Conservation (phyloP, 2,797 vertebrate species). For the Sciurus carolinensis region DNA sequence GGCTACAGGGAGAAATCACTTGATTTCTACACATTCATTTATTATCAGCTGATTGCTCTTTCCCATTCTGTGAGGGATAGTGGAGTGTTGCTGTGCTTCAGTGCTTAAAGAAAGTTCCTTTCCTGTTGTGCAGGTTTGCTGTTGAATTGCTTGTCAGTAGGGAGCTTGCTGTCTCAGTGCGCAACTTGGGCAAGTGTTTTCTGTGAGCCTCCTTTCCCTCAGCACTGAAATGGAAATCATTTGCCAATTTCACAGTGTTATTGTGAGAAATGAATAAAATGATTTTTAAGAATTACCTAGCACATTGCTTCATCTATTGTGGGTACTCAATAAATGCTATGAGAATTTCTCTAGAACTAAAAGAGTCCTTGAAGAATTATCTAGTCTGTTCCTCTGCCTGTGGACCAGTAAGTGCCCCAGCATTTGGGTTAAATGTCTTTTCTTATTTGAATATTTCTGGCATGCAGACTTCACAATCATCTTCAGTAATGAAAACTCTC, state of each 20-base stretch:
- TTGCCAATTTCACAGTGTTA: background rate
- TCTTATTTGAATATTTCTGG: constrained; percentile 1
- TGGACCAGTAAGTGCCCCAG: background rate
- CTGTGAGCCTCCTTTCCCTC: constrained; percentile 29
- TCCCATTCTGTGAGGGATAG: background rate
- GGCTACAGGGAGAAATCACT: constrained; percentile 15
- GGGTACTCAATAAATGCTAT: background rate
- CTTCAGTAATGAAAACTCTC: constrained; percentile 35
- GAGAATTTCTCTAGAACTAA: background rate
- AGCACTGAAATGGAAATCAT: constrained; percentile 38
- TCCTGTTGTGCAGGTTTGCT: background rate
- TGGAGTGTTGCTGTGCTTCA: background rate
- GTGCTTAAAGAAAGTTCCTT: background rate
- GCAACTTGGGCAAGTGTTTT: background rate
- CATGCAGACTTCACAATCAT: background rate
- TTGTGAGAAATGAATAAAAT: constrained; percentile 51
- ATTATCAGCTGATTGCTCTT: background rate
- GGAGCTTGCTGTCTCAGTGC: background rate
- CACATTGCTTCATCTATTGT: background rate
- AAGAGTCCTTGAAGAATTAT: background rate
- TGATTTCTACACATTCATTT: constrained; percentile 56
- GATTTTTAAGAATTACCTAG: background rate
- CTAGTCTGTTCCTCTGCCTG: background rate
- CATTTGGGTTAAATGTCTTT: constrained; percentile 20
- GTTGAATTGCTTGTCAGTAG: background rate